Evolutionary conservation across 2,888 invertebrate genomes (phyloP), one percentile per base, ranked within the genome.

Genomic region (Leptogaster cylindrica): DNA sequence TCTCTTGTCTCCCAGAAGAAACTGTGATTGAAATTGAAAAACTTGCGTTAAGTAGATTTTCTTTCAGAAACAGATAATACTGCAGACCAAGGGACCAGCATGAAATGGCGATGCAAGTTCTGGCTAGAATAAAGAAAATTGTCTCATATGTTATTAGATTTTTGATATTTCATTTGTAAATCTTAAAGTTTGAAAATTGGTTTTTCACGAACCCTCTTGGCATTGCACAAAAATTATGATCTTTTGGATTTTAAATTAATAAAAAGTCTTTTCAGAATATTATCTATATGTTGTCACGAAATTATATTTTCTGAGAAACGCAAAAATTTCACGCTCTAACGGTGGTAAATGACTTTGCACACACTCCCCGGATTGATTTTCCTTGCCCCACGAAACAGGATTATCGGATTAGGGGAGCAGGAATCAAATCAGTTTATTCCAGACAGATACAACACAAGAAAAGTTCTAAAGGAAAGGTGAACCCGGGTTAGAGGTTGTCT

Each of bases 371-470:
- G 31, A 33, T 33, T 52, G 31, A 52, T 52, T 52, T 52, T 52
- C 52, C 12, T 46, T 52, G 20, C 28, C 52, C 33, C 33, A 31
- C 16, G 33, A 27, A 52, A 14, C 33, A 10, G 52, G 52, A 52
- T 52, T 52, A 52, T 52, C 31, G 52, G 33, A 52, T 52, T 52
- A 52, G 31, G 52, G 16, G 14, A 4, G 31, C 16, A 33, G 10
- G 33, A 52, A 52, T 52, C 52, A 52, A 52, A 52, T 52, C 52
- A 52, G 33, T 52, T 52, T 52, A 52, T 52, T 31, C 33, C 31
- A 28, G 52, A 31, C 52, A 52, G 52, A 52, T 33, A 33, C 33
- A 52, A 52, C 52, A 28, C 33, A 16, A 52, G 33, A 52, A 52
- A 52, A 46, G 23, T 31, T 52, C 7, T 16, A 2, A 36, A 31